phyloP scores from a whole-genome alignment of 2,797 vertebrate genomes.

The Ptychadena robeensis region DNA sequence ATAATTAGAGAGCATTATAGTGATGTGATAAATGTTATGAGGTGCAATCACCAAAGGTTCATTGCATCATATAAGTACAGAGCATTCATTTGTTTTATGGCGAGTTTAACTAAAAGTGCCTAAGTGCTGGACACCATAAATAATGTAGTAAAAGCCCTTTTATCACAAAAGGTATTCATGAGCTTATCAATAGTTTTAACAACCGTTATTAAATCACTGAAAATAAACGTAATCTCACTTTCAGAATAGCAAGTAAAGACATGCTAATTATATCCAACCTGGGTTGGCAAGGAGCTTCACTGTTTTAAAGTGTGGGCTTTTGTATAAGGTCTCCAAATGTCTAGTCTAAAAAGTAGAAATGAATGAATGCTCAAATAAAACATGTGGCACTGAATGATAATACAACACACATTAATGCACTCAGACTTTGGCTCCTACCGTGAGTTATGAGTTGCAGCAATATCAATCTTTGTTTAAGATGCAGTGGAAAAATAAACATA shows the following conservation, averaged over 20 bases:
- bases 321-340: too few species aligned
- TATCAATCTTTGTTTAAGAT: too few species aligned
- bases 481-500: too few species aligned
- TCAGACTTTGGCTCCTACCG: too few species aligned
- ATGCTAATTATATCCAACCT: not conserved
- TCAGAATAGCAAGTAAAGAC: not conserved
- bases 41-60: slow-evolving; percentile 27
- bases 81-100: slow-evolving; percentile 7
- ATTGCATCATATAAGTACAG: not conserved
- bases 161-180: not conserved
- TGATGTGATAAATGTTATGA: slow-evolving; percentile 33
- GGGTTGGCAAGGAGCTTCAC: not conserved
- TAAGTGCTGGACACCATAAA: not conserved
- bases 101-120: slow-evolving; percentile 1
- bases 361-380: too few species aligned
- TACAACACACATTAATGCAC: too few species aligned
- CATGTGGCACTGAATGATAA: too few species aligned
- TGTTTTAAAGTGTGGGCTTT: not conserved
- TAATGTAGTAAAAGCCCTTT: not conserved
- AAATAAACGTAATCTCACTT: not conserved
- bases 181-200: slow-evolving; percentile 1
- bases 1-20: slow-evolving; percentile 28
- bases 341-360: too few species aligned
- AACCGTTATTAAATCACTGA: not conserved
- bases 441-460: too few species aligned